Evolutionary conservation across 2,113 vertebrate species (phyloP).

Genomic region (Vombatus ursinus): DNA sequence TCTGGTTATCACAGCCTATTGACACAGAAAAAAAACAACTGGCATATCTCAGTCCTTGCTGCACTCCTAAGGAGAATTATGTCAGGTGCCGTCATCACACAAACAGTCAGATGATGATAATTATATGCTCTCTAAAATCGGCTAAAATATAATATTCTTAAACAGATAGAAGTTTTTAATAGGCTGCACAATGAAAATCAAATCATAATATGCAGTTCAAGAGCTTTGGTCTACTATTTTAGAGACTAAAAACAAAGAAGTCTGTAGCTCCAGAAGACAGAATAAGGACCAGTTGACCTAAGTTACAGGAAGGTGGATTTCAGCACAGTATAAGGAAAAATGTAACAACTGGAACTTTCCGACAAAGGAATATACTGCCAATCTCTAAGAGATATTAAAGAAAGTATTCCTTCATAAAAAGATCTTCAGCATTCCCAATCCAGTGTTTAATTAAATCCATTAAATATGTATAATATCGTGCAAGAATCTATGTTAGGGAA

Average conservation of each 20-base stretch:
- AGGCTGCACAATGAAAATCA: not conserved
- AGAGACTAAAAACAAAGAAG: not conserved
- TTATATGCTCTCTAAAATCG: not conserved
- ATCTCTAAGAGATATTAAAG: not conserved
- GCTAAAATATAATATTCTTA: not conserved
- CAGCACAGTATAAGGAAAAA: not conserved
- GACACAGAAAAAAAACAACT: not conserved
- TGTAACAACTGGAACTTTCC: not conserved
- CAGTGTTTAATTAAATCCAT: not conserved
- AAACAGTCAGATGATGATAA: not conserved
- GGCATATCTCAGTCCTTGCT: not conserved
- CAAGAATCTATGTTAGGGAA: not conserved
- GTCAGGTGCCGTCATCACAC: not conserved
- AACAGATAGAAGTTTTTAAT: not conserved
- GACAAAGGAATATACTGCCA: not conserved
- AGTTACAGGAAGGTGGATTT: not conserved
- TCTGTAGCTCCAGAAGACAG: not conserved
- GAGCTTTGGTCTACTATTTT: not conserved
- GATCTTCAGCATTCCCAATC: not conserved
- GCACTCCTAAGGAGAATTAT: not conserved
- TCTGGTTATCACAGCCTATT: not conserved
- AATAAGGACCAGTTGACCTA: not conserved
- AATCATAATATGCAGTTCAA: not conserved
- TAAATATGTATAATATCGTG: not conserved
- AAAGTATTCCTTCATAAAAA: not conserved